A percentile compares a stretch with the other conserved stretches of the same genome.
Evolutionary conservation across 92 coral and sea anemone species (phyloP).

Genomic region (Montipora capitata): DNA sequence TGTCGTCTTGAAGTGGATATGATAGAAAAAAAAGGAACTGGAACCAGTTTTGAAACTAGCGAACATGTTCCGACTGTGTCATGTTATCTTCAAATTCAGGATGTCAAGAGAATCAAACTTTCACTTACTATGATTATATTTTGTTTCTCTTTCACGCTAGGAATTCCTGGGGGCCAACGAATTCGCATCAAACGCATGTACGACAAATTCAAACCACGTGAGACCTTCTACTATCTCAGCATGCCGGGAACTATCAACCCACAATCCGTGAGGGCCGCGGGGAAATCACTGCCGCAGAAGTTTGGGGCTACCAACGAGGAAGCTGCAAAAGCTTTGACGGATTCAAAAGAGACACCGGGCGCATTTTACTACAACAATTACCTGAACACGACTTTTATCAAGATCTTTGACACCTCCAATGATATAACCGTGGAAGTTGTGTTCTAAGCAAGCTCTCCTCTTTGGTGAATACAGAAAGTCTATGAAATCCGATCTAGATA

Average conservation of each 20-base stretch:
- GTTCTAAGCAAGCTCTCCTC: slow-evolving; percentile 36
- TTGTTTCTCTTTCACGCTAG: slow-evolving; percentile 12
- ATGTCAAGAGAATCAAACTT: background rate
- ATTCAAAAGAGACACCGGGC: slow-evolving; percentile 38
- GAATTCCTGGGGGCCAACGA: slow-evolving; percentile 66
- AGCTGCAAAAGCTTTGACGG: slow-evolving; percentile 58
- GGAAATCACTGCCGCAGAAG: slow-evolving; percentile 33
- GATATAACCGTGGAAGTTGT: slow-evolving; percentile 71
- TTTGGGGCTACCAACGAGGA: slow-evolving; percentile 48
- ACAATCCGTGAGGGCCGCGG: slow-evolving; percentile 54
- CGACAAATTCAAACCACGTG: slow-evolving; percentile 78
- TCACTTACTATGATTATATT: background rate
- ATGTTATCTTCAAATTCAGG: background rate
- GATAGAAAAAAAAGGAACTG: no score
- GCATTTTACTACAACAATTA: slow-evolving; percentile 74
- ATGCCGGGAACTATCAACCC: slow-evolving; percentile 74
- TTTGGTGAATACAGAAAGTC: background rate
- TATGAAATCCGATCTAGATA: no score
- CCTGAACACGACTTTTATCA: slow-evolving; percentile 78
- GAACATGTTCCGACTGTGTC: background rate
- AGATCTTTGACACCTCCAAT: slow-evolving; percentile 54
- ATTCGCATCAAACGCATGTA: slow-evolving; percentile 75
- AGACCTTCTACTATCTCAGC: slow-evolving; percentile 74
- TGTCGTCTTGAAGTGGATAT: background rate
- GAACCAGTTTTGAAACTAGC: background rate